Evolutionary conservation across 2,113 vertebrate genomes (phyloP).

Genomic region (Carassius gibelio): DNA sequence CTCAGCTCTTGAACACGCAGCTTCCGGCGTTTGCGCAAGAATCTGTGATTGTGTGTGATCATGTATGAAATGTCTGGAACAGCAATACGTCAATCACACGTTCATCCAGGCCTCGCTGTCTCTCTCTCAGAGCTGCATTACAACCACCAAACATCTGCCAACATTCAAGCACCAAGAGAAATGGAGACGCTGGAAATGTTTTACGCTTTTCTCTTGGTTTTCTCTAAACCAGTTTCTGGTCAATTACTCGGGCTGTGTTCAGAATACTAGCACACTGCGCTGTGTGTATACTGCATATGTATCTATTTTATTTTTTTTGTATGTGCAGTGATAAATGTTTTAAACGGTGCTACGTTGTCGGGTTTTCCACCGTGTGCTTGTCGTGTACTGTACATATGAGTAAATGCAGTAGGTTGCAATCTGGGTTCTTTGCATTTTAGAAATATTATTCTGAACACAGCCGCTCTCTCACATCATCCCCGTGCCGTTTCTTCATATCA

Average conservation of each 20-base stretch:
- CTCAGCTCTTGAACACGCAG: not conserved
- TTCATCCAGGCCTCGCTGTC: slow-evolving; percentile 35
- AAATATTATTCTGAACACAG: not conserved
- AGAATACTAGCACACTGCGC: not conserved
- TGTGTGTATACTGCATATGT: slow-evolving; percentile 9
- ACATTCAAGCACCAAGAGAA: not conserved
- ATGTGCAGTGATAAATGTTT: not conserved
- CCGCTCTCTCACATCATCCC: slow-evolving; percentile 13
- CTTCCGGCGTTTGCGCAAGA: not conserved
- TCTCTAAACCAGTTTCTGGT: no score
- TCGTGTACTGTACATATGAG: not conserved
- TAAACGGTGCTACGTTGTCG: not conserved
- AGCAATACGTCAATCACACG: not conserved
- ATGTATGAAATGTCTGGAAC: not conserved
- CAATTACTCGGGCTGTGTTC: slow-evolving; percentile 12
- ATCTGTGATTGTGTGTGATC: not conserved
- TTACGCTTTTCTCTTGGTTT: no score
- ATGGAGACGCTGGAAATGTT: not conserved
- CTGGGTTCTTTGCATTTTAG: not conserved
- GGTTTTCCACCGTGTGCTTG: not conserved
- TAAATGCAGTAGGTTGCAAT: not conserved
- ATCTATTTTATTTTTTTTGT: not conserved
- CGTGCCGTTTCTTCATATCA: slow-evolving; percentile 1
- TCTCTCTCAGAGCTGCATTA: slow-evolving; percentile 20
- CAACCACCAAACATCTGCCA: not conserved